These are phyloP conservation scores for Cerastis leucographa DNA, from an alignment of 2,888 invertebrate species.

Conservation along the genomic window DNA sequence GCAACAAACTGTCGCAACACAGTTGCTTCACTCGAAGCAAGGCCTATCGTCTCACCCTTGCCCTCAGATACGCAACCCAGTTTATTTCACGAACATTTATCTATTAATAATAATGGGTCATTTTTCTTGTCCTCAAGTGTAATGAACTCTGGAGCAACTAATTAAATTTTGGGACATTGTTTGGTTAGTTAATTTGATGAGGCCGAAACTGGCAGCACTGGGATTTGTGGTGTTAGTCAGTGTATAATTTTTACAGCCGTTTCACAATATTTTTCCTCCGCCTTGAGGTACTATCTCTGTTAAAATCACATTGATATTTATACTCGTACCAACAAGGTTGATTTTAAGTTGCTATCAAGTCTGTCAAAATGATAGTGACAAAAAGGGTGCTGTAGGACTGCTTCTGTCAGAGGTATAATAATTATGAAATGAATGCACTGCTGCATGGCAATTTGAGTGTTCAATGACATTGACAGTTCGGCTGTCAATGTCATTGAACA, in stretches of 20 bases:
- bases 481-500: too few species aligned
- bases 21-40: constrained; percentile 43
- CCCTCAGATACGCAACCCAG: constrained; percentile 58
- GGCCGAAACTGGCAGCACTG: constrained; percentile 4
- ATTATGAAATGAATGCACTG: too few species aligned
- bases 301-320: too few species aligned
- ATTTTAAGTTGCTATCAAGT: too few species aligned
- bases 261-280: background rate
- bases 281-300: too few species aligned
- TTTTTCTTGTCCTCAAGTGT: constrained; percentile 52
- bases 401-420: too few species aligned
- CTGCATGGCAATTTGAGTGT: too few species aligned
- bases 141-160: constrained; percentile 47
- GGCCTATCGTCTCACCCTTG: constrained; percentile 56
- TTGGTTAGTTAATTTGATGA: constrained; percentile 31
- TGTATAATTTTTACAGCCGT: background rate
- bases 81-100: constrained; percentile 55
- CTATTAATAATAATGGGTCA: constrained; percentile 42
- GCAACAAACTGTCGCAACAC: constrained; percentile 50
- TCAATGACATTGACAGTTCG: too few species aligned
- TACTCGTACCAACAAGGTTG: too few species aligned
- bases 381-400: too few species aligned
- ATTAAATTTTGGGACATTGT: constrained; percentile 25
- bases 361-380: too few species aligned
- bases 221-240: background rate